These are phyloP conservation scores for Aramus guarauna DNA, from an alignment of 2,113 vertebrate species.

Conservation along the genomic window DNA sequence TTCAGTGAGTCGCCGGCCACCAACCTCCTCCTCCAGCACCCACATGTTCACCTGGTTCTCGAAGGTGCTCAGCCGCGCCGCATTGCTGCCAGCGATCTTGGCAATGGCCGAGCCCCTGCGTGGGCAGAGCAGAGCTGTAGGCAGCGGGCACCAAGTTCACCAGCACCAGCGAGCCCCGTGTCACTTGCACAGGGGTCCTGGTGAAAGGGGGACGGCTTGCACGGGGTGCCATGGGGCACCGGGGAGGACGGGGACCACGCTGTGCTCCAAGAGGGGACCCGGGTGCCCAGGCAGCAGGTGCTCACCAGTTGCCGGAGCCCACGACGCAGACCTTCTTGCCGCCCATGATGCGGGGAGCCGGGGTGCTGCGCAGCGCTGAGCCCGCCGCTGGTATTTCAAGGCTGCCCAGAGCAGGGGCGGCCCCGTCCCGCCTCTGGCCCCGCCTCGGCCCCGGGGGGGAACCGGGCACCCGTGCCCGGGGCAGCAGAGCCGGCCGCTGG, in stretches of 20 bases:
- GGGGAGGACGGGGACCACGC: background rate
- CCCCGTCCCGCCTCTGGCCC: background rate
- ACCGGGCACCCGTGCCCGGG: background rate
- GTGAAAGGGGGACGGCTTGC: background rate
- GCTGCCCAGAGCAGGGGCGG: background rate
- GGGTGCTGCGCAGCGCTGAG: fast-evolving
- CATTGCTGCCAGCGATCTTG: slow-evolving; percentile 90
- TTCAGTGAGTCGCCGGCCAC: slow-evolving; percentile 86
- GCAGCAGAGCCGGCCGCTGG: background rate
- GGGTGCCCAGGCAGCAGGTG: fast-evolving
- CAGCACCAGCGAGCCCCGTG: too few species aligned
- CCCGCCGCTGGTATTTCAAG: background rate
- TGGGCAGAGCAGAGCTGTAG: background rate
- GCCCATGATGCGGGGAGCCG: slow-evolving; percentile 41
- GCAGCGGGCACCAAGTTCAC: background rate
- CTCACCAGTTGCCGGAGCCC: slow-evolving; percentile 97
- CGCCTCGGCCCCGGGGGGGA: background rate
- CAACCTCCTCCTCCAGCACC: slow-evolving; percentile 92
- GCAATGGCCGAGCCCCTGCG: slow-evolving; percentile 95
- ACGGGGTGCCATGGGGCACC: fast-evolving
- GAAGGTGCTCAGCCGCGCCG: slow-evolving; percentile 80
- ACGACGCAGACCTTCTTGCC: slow-evolving; percentile 87
- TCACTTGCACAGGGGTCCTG: background rate
- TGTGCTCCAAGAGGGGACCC: background rate
- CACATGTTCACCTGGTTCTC: slow-evolving; percentile 90